phyloP scores from a whole-genome alignment of 2,113 vertebrate genomes.

The Hylia prasina region DNA sequence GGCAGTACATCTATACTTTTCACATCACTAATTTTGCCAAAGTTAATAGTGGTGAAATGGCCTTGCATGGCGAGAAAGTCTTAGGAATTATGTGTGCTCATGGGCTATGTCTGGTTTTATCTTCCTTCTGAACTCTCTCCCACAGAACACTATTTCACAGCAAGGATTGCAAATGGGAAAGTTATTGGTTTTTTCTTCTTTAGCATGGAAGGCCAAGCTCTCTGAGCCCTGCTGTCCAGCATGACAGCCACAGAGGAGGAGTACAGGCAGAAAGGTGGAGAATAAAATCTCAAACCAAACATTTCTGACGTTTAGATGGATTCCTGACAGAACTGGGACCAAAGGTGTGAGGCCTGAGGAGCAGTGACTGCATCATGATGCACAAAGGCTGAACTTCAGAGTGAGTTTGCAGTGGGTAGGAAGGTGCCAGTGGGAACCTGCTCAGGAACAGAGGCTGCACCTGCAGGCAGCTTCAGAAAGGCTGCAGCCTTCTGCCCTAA shows the following conservation, averaged over 20 bases:
- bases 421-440: neutral
- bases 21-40: neutral
- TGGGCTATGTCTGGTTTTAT: neutral
- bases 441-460: neutral
- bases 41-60: neutral
- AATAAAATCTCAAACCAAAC: rapidly evolving
- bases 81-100: neutral
- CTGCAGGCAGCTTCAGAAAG: neutral
- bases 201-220: neutral
- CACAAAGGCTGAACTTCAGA: neutral
- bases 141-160: neutral
- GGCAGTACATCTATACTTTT: neutral
- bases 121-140: neutral
- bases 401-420: neutral
- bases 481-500: neutral
- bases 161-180: neutral
- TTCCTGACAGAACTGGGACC: neutral
- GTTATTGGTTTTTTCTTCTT: neutral
- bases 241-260: neutral
- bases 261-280: neutral
- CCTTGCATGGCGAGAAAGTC: neutral
- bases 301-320: neutral
- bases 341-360: neutral
- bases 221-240: neutral
- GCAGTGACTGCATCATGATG: neutral